Percentiles rank a stretch among this genome's conserved stretches.
phyloP scores from a whole-genome alignment of 1,140 invertebrate species.

The Drosophila serrata region DNA sequence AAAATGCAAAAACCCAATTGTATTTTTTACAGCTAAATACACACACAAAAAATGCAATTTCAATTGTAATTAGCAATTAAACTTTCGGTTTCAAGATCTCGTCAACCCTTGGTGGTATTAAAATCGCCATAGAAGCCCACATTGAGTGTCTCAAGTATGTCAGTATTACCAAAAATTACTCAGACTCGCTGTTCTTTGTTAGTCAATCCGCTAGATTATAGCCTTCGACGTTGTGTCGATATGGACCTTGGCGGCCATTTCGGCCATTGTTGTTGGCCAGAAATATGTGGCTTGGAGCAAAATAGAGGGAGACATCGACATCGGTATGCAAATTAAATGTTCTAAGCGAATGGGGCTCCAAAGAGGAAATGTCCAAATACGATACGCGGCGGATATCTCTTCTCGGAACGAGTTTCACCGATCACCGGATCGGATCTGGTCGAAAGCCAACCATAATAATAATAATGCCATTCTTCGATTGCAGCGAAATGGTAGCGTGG shows the following conservation, averaged over 20 bases:
- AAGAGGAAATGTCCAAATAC: conserved; percentile 81
- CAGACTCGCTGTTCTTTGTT: conserved; percentile 39
- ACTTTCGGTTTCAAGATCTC: conserved; percentile 2
- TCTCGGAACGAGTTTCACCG: conserved; percentile 55
- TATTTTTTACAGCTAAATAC: not conserved
- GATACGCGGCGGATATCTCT: conserved; percentile 34
- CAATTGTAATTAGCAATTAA: conserved; percentile 7
- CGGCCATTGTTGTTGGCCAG: conserved; percentile 35
- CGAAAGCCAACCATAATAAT: conserved; percentile 25
- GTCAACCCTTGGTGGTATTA: not conserved
- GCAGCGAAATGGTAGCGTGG: conserved; percentile 69
- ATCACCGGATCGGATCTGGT: conserved; percentile 1
- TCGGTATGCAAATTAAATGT: conserved; percentile 74
- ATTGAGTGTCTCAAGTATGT: conserved; percentile 21
- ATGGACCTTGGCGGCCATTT: conserved; percentile 32
- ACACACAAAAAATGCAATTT: not conserved
- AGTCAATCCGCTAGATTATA: conserved; percentile 55
- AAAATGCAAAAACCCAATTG: conserved; percentile 6
- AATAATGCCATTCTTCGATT: conserved; percentile 45
- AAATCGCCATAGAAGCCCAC: conserved; percentile 1
- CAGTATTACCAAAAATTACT: conserved; percentile 41
- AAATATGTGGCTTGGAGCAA: conserved; percentile 61
- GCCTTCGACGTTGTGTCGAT: conserved; percentile 41
- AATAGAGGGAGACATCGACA: conserved; percentile 41
- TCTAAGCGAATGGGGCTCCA: conserved; percentile 48